Evolutionary conservation across 2,888 invertebrate genomes (phyloP), one percentile per base, ranked within the genome.

Genomic region (Arge pagana): DNA sequence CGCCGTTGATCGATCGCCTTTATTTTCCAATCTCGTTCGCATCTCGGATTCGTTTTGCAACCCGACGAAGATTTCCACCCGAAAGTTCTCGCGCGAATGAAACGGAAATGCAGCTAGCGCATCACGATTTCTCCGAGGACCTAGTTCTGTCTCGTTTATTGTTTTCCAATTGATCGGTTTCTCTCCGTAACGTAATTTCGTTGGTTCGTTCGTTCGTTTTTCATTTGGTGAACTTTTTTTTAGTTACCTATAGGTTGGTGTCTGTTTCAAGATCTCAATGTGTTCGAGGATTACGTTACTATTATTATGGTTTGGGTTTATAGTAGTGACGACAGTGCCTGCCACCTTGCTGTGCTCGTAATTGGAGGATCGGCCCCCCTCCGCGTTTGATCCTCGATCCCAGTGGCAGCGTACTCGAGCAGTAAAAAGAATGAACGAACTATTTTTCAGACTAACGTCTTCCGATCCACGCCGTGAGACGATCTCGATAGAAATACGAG

Each of bases 241-340:
- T 26, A 11, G 41, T 31, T 16, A 15, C 6, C 41, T 51, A 33
- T 51, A 51, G 50, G 50, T 51, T 51, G 36, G 50, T 51, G 50
- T 51, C 50, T 43, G 36, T 36, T 50, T 51, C 35, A 51, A 11
- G 36, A 51, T 51, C 50, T 51, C 50, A 35, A 51, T 51, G 50
- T 51, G 50, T 51, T 41, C 43, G 42, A 33, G 43, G 42, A 41
- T 51, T 35, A 40, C 28, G 41, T 51, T 40, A 43, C 35, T 42
- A 36, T 51, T 35, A 56, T 58, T 66, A 64, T 68, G 58, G 61
- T 62, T 63, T 62, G 58, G 58, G 60, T 61, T 55, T 56, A 54
- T 60, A 70, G 68, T 71, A 69, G 70, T 68, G 65, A 70, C 61
- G 62, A 70, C 69, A 68, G 68, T 70, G 70, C 71, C 71, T 71